These are phyloP conservation scores for Rambutsinella grinnellia DNA, from an alignment of 2,888 invertebrate genomes.

Conservation along the genomic window DNA sequence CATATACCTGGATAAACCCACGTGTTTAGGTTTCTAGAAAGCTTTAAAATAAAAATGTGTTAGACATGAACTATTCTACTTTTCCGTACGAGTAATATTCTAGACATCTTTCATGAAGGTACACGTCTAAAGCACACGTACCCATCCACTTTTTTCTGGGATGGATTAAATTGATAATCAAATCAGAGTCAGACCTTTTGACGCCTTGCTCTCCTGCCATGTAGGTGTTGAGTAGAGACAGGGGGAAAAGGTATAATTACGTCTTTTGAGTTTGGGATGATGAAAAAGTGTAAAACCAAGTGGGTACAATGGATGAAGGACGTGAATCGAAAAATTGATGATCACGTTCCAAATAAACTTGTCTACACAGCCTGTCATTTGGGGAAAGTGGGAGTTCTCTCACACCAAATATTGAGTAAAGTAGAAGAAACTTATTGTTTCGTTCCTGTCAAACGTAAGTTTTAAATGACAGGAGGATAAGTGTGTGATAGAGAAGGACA, in stretches of 20 bases:
- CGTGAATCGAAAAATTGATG: slow-evolving; percentile 24
- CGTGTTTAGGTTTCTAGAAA: too few relatives aligned
- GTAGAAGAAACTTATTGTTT: neutral
- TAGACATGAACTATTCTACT: too few relatives aligned
- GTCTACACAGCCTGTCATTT: too few relatives aligned
- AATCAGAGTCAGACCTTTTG: slow-evolving; percentile 38
- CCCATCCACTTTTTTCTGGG: slow-evolving; percentile 23
- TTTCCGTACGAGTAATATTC: too few relatives aligned
- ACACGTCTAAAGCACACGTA: neutral
- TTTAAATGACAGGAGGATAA: neutral
- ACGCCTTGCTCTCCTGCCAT: slow-evolving; percentile 32
- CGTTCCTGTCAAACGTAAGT: neutral
- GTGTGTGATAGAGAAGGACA: too few relatives aligned
- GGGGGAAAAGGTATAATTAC: neutral
- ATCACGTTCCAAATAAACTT: slow-evolving; percentile 1
- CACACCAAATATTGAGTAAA: neutral
- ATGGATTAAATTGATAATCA: slow-evolving; percentile 46
- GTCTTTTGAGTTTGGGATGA: too few relatives aligned
- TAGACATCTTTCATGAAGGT: neutral
- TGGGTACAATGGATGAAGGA: slow-evolving; percentile 6
- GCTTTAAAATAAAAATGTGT: too few relatives aligned
- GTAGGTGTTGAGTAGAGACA: neutral
- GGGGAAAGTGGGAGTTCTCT: neutral
- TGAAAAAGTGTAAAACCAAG: slow-evolving; percentile 3
- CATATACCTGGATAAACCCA: too few relatives aligned